These are phyloP conservation scores for Taenioides sp. DNA, from an alignment of 2,797 vertebrate species.

Conservation along the genomic window DNA sequence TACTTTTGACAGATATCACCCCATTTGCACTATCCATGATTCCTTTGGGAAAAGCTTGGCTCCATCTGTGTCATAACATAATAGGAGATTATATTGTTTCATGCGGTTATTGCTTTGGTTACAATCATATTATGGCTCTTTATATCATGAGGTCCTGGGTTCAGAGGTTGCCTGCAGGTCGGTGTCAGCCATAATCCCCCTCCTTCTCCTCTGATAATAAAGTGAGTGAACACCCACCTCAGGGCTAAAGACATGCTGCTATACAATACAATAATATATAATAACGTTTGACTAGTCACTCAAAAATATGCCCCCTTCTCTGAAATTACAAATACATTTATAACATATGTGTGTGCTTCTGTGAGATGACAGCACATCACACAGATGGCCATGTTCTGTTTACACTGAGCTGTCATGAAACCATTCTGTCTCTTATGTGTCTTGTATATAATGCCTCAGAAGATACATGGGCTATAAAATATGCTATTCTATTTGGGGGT, in stretches of 20 bases:
- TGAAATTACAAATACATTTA: too few species aligned
- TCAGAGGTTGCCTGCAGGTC: slow-evolving; percentile 7
- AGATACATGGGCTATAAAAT: neutral
- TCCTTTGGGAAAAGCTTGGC: slow-evolving; percentile 3
- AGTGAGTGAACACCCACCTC: neutral
- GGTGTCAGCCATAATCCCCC: neutral
- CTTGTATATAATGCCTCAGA: neutral
- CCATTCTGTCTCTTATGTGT: neutral
- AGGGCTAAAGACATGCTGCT: neutral
- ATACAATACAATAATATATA: too few species aligned
- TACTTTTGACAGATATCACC: neutral
- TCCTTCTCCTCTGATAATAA: neutral
- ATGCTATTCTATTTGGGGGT: neutral
- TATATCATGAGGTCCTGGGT: slow-evolving; percentile 1
- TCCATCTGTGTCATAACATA: slow-evolving; percentile 6
- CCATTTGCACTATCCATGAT: neutral
- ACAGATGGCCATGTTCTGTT: neutral
- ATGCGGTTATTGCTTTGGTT: slow-evolving; percentile 9
- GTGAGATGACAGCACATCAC: neutral
- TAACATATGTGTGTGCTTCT: neutral
- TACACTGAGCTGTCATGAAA: neutral
- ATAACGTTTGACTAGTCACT: neutral
- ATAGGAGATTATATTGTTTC: slow-evolving; percentile 8
- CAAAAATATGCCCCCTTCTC: neutral
- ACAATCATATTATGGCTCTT: slow-evolving; percentile 11